Evolutionary conservation across 2,888 invertebrate species (phyloP).

Genomic region (Athalia rosae): DNA sequence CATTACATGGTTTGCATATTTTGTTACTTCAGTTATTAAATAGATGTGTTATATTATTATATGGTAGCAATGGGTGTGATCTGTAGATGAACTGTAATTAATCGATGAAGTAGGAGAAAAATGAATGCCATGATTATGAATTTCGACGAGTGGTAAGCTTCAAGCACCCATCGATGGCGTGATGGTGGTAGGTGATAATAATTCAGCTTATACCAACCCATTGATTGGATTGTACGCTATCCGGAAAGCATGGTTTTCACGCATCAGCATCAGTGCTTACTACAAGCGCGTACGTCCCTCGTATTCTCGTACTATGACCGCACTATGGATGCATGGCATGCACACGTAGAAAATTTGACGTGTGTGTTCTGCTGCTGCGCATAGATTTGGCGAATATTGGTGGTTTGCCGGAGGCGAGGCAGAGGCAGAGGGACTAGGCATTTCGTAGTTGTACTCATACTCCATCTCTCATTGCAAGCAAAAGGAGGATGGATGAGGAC

Average conservation of each 20-base stretch:
- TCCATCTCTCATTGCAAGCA: too few species aligned
- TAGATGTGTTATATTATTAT: too few species aligned
- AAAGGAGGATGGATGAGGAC: neutral
- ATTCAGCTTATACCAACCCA: slow-evolving; percentile 6
- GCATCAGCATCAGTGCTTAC: slow-evolving; percentile 27
- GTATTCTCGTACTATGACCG: slow-evolving; percentile 25
- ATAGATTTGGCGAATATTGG: neutral
- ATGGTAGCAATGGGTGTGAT: too few species aligned
- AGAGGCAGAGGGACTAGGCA: neutral
- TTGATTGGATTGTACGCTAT: slow-evolving; percentile 36
- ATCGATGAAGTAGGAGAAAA: too few species aligned
- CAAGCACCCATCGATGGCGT: too few species aligned
- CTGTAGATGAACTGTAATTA: too few species aligned
- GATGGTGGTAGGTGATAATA: neutral
- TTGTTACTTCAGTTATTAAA: too few species aligned
- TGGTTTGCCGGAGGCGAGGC: neutral
- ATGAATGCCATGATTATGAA: too few species aligned
- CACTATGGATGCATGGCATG: slow-evolving; percentile 24
- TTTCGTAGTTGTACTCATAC: too few species aligned
- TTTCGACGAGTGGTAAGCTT: too few species aligned
- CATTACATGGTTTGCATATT: too few species aligned
- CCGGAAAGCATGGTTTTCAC: slow-evolving; percentile 27
- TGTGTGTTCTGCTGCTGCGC: slow-evolving; percentile 5
- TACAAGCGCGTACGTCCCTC: slow-evolving; percentile 33
- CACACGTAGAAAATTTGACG: slow-evolving; percentile 18